Evolutionary conservation across 2,797 vertebrate genomes (phyloP).

Genomic region (Peromyscus melanophrys): DNA sequence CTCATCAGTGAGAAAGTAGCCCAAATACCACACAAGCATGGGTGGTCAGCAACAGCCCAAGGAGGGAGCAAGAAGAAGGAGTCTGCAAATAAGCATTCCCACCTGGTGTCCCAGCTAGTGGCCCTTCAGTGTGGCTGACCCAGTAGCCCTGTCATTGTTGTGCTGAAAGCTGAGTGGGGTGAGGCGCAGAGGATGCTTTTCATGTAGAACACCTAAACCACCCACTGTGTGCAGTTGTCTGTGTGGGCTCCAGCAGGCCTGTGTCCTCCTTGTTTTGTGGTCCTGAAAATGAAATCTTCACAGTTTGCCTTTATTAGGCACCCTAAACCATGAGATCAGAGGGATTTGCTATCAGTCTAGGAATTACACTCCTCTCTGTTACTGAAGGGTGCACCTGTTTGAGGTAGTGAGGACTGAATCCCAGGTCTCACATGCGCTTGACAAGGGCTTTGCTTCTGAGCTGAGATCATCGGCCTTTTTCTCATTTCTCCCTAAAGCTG

Average conservation of each 20-base stretch:
- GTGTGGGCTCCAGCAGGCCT: background rate
- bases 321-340: background rate
- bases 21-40: slow-evolving; percentile 87
- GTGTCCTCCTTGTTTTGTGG: background rate
- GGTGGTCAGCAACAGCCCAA: slow-evolving; percentile 90
- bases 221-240: slow-evolving; percentile 75
- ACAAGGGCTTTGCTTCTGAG: background rate
- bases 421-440: background rate
- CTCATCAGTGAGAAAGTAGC: slow-evolving; percentile 90
- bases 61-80: slow-evolving; percentile 8
- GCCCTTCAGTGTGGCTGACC: slow-evolving; percentile 78
- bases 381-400: background rate
- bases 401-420: background rate
- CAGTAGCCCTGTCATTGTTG: slow-evolving; percentile 83
- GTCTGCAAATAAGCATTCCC: slow-evolving; percentile 89
- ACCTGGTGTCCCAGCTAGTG: slow-evolving; percentile 88
- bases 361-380: background rate
- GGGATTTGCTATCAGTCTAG: background rate
- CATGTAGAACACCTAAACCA: slow-evolving; percentile 85
- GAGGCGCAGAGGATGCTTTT: slow-evolving; percentile 82
- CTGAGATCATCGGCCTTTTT: background rate
- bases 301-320: background rate
- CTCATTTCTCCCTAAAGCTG: background rate
- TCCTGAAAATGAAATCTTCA: slow-evolving; percentile 50
- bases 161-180: slow-evolving; percentile 87